Evolutionary conservation across 1,140 invertebrate genomes (phyloP), one percentile per base, ranked within the genome.

Genomic region (Hycleus phaleratus): DNA sequence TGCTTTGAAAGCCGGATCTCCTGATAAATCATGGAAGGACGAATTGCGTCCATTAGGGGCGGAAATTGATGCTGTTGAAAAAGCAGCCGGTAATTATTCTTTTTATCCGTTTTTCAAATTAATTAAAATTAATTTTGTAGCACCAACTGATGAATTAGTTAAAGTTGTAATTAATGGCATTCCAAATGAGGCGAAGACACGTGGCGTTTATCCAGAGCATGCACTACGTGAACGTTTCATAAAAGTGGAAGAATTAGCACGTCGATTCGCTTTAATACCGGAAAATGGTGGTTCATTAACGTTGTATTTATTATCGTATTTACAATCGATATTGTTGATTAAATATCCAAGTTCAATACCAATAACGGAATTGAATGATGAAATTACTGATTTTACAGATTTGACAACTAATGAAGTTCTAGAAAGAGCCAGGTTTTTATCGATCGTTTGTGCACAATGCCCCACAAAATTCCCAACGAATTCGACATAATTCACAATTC

Each of bases 401-500:
- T 74, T 91, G 72, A 86, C 88, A 73, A 95, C 91, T 3, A 93
- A 88, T 73, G 90, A 92, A 54, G 87, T 97, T 56, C 79, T 97
- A 18, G 83, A 89, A 59, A 81, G 93, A 73, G 91, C 91, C 1
- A 87, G 87, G 85, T 91, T 66, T 63, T 12, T 32, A 8, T 4
- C 24, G 12, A 24, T 32, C 32, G 32, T 32, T 32, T 32, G 18
- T 18, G 18, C 18, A 18, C 18, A 18, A 1, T 18, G 18, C 18
- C 18, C 18, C 18, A 18, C 18, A 18, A 18, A 18, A 18, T 18
- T 18, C 18, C 18, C 18, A 18, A 18, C 18, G 18, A 18, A 18
- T 12, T 12, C 12, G 12, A 1, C 12, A 12, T 18, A 18, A 18
- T 18, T 1, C 18, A 18, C 18, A 18, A 18, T 18, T 18, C 0